A percentile compares a stretch with the other conserved stretches of the same genome.
These are phyloP conservation scores for Esox masquinongy DNA, from an alignment of 2,797 vertebrate genomes.

Conservation along the genomic window DNA sequence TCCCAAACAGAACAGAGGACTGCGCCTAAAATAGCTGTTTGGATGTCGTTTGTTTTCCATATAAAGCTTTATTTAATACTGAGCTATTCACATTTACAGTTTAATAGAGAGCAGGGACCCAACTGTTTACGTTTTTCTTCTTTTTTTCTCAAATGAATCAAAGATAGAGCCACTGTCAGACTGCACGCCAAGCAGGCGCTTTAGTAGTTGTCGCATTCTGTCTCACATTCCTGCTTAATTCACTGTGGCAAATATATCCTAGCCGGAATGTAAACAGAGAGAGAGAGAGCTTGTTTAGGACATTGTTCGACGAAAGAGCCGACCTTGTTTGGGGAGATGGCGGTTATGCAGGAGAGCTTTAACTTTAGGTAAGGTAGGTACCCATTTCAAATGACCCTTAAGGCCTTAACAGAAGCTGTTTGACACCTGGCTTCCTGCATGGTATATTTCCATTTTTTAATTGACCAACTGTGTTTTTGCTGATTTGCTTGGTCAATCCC, in stretches of 20 bases:
- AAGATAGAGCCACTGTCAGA: slow-evolving; percentile 17
- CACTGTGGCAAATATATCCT: slow-evolving; percentile 13
- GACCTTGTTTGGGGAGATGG: slow-evolving; percentile 46
- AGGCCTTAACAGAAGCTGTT: slow-evolving; percentile 28
- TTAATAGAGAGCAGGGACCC: slow-evolving; percentile 3
- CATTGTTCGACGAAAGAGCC: slow-evolving; percentile 13
- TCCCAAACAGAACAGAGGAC: background rate
- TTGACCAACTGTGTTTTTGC: background rate
- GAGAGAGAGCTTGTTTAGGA: slow-evolving; percentile 26
- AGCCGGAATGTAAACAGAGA: slow-evolving; percentile 44
- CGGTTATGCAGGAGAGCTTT: slow-evolving; percentile 6
- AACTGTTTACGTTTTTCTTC: slow-evolving; percentile 33
- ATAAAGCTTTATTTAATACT: slow-evolving; percentile 3
- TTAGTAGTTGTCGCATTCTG: slow-evolving; percentile 18
- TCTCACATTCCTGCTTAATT: slow-evolving; percentile 53
- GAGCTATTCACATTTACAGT: slow-evolving; percentile 7
- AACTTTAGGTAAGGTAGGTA: slow-evolving; percentile 27
- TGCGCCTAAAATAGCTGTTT: slow-evolving; percentile 30
- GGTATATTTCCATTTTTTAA: slow-evolving; percentile 10
- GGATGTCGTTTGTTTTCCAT: background rate
- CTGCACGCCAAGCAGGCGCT: slow-evolving; percentile 25
- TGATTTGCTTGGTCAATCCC: background rate
- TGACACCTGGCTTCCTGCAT: slow-evolving; percentile 28
- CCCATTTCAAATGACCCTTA: slow-evolving; percentile 28
- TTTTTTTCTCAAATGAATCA: slow-evolving; percentile 22